Evolutionary conservation across 1,140 invertebrate species (phyloP).

Genomic region (Battus philenor): DNA sequence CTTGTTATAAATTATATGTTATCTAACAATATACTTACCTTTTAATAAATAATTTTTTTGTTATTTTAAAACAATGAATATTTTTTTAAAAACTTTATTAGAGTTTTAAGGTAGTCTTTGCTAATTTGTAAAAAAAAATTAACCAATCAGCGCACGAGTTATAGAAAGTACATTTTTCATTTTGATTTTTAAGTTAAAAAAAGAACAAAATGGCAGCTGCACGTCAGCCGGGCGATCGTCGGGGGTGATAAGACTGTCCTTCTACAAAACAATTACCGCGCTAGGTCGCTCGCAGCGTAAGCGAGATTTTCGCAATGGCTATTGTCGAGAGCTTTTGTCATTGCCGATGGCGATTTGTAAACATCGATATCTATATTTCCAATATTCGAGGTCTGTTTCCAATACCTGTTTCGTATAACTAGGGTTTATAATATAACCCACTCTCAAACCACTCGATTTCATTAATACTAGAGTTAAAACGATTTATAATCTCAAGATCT

Average conservation of each 20-base stretch:
- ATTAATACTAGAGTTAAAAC: no score
- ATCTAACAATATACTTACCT: no score
- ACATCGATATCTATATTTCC: constrained; percentile 24
- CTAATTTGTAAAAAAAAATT: constrained; percentile 6
- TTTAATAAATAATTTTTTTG: no score
- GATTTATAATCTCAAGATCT: no score
- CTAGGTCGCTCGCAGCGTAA: constrained; percentile 25
- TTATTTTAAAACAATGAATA: constrained; percentile 33
- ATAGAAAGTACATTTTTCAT: constrained; percentile 14
- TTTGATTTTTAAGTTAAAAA: constrained; percentile 28
- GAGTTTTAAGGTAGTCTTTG: no score
- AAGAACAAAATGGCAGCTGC: constrained; percentile 51
- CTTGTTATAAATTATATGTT: no score
- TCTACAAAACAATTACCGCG: constrained; percentile 61
- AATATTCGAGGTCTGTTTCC: constrained; percentile 10
- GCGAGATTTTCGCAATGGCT: constrained; percentile 36
- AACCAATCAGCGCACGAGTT: background rate
- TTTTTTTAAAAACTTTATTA: no score
- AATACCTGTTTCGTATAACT: constrained; percentile 19
- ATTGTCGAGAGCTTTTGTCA: constrained; percentile 32
- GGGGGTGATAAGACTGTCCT: constrained; percentile 50
- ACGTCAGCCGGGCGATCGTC: constrained; percentile 40
- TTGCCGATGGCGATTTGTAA: constrained; percentile 24
- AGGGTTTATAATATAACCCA: constrained; percentile 16
- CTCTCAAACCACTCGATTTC: no score